phyloP scores from a whole-genome alignment of 2,113 vertebrate species.

The Microcebus lehilahytsara region DNA sequence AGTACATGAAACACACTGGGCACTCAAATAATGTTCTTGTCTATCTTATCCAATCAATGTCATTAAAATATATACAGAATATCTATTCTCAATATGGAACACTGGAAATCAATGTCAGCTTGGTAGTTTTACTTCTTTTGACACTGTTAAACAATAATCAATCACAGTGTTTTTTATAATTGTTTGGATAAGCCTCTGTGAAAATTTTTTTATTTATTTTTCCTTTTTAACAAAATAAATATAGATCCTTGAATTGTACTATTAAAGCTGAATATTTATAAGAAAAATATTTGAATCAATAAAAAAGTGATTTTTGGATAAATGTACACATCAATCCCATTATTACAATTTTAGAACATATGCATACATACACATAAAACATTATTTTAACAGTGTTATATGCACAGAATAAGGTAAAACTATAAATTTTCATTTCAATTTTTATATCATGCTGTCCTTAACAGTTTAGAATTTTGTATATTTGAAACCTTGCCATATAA shows the following conservation, averaged over 20 bases:
- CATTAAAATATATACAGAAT: neutral
- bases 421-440: neutral
- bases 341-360: neutral
- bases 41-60: neutral
- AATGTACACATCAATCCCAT: neutral
- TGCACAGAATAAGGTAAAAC: neutral
- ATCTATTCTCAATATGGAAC: neutral
- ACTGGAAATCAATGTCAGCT: neutral
- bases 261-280: too few relatives aligned
- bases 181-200: neutral
- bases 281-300: neutral
- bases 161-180: neutral
- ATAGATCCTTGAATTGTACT: neutral
- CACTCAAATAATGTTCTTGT: neutral
- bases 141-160: neutral
- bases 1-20: neutral
- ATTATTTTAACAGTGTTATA: neutral
- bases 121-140: neutral
- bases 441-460: neutral
- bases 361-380: neutral
- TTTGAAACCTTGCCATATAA: neutral
- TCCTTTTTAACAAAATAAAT: neutral
- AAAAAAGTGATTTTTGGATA: neutral
- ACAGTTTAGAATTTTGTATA: neutral
- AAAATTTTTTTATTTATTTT: neutral